Evolutionary conservation across 2,888 invertebrate species (phyloP), one percentile per base, ranked within the genome.

Genomic region (Cephus sareptanus): DNA sequence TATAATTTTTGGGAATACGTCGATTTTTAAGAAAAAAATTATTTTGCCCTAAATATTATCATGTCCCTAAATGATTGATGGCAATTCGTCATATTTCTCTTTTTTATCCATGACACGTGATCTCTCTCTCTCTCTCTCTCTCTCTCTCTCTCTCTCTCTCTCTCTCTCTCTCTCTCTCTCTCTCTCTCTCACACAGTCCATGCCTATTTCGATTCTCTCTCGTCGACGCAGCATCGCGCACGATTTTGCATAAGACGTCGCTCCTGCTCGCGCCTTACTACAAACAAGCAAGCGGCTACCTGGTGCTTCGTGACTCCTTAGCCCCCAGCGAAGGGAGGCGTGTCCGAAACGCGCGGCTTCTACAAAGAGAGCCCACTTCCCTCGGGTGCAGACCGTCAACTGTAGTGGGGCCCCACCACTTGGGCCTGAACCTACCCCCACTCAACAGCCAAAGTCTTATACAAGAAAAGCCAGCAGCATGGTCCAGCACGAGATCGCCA

Each of bases 401-500:
- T 23, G 56, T 56, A 56, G 35, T 35, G 15, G 40, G 56, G 56
- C 56, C 56, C 56, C 56, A 56, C 56, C 56, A 56, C 56, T 56
- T 56, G 56, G 56, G 56, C 71, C 34, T 71, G 31, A 71, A 23
- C 80, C 76, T 77, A 83, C 87, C 85, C 84, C 83, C 84, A 83
- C 83, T 74, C 71, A 79, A 77, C 23, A 56, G 56, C 23, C 56
- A 56, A 56, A 56, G 56, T 56, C 56, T 56, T 56, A 56, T 56
- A 87, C 74, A 87, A 88, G 90, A 90, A 88, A 88, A 89, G 87
- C 85, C 85, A 85, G 86, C 89, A 88, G 90, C 90, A 83, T 90
- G 90, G 90, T 90, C 90, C 90, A 90, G 90, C 89, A 89, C 88
- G 89, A 89, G 90, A 90, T 90, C 84, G 84, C 79, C 85, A 76